Evolutionary conservation across 2,797 vertebrate species (phyloP).

Genomic region (Peromyscus attwateri): DNA sequence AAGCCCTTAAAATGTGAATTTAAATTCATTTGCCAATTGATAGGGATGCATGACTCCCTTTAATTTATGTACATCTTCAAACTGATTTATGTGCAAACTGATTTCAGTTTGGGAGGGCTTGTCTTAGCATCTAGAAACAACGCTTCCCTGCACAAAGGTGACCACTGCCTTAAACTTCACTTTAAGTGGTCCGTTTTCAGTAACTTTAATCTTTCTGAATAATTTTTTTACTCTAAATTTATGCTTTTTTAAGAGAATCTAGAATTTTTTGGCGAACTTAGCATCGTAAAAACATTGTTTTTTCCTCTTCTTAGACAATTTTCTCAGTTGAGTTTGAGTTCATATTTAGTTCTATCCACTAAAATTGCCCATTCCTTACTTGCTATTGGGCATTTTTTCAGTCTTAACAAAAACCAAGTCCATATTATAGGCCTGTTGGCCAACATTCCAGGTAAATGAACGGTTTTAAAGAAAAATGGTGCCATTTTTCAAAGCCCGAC

Average conservation of each 20-base stretch:
- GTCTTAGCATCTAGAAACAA: background rate
- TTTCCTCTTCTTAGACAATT: constrained; percentile 65
- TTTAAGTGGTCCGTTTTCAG: background rate
- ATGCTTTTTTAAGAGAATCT: constrained; percentile 68
- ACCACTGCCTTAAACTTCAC: background rate
- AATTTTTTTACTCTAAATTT: constrained; percentile 48
- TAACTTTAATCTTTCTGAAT: constrained; percentile 62
- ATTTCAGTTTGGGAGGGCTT: constrained; percentile 31
- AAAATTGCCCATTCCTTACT: constrained; percentile 86
- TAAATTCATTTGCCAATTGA: background rate
- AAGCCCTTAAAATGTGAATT: background rate
- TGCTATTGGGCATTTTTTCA: constrained; percentile 87
- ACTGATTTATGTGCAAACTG: background rate
- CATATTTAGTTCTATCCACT: constrained; percentile 85
- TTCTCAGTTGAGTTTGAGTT: constrained; percentile 81
- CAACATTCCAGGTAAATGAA: constrained; percentile 92
- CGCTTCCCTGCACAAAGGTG: background rate
- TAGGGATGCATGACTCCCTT: background rate
- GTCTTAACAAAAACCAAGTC: constrained; percentile 89
- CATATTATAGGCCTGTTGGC: constrained; percentile 88
- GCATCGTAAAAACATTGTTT: constrained; percentile 73
- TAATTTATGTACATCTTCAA: background rate
- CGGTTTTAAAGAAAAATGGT: constrained; percentile 89
- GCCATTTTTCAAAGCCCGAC: constrained; percentile 90
- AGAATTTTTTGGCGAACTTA: constrained; percentile 71